Conservation (phyloP, 2,888 invertebrate genomes). For the Mesodorylaimus sp. region DNA sequence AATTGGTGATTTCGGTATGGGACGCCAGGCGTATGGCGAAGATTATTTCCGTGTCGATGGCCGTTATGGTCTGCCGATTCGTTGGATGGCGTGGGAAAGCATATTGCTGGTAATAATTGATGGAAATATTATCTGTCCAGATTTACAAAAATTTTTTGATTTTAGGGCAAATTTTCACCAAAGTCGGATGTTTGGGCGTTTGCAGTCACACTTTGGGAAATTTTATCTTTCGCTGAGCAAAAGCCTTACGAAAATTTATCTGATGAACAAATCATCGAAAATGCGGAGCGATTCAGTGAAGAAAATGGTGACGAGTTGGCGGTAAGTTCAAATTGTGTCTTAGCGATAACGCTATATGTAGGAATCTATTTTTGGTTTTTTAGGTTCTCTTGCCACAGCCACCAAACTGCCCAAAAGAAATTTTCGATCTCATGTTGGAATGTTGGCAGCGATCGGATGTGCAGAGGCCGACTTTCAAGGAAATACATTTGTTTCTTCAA, state of each 20-base stretch:
- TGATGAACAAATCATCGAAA: conserved; percentile 63
- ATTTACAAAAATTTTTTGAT: conserved; percentile 11
- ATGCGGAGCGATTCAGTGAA: conserved; percentile 45
- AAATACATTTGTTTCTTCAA: conserved; percentile 66
- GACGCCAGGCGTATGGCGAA: conserved; percentile 52
- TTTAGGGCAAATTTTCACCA: conserved; percentile 61
- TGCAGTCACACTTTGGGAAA: conserved; percentile 69
- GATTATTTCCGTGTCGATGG: conserved; percentile 66
- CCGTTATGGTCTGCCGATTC: conserved; percentile 54
- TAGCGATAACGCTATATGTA: neutral
- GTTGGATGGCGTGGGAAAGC: conserved; percentile 78
- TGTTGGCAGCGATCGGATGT: conserved; percentile 67
- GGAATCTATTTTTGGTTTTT: neutral
- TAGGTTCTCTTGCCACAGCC: conserved; percentile 49
- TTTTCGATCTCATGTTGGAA: conserved; percentile 73
- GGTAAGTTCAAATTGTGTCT: neutral
- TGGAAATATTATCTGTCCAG: too few species aligned
- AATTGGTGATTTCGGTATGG: conserved; percentile 62
- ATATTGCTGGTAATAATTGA: conserved; percentile 38
- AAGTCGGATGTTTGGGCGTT: conserved; percentile 80
- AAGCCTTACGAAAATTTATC: conserved; percentile 55
- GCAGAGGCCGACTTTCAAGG: conserved; percentile 64
- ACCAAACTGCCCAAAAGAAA: conserved; percentile 59
- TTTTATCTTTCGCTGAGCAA: conserved; percentile 54
- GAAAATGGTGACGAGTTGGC: conserved; percentile 29